Evolutionary conservation across 2,888 invertebrate species (phyloP).

Genomic region (Ceramica pisi): DNA sequence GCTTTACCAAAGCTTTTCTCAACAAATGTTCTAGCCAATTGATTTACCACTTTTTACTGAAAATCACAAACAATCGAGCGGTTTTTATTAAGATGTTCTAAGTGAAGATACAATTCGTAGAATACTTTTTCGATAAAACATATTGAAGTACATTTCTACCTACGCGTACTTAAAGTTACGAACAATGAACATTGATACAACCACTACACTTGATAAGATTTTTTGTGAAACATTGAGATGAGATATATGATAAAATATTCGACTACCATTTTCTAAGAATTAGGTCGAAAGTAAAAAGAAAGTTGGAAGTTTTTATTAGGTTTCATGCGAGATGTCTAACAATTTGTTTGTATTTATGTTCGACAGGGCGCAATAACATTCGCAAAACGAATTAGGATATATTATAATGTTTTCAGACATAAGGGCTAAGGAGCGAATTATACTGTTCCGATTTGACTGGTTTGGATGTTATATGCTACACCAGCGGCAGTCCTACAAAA

Average conservation of each 20-base stretch:
- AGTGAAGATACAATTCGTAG: background rate
- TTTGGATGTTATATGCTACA: background rate
- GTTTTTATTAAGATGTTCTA: background rate
- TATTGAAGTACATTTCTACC: background rate
- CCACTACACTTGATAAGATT: conserved; percentile 3
- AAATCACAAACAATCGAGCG: background rate
- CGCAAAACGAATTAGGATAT: background rate
- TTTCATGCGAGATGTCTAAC: conserved; percentile 1
- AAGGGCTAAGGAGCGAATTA: too few species aligned
- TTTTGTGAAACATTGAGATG: background rate
- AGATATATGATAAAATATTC: background rate
- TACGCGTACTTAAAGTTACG: background rate
- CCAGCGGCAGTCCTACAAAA: background rate
- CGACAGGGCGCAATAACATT: too few species aligned
- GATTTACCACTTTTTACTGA: background rate
- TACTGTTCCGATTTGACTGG: background rate
- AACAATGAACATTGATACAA: conserved; percentile 17
- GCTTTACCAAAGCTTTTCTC: conserved; percentile 4
- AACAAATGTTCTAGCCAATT: conserved; percentile 4
- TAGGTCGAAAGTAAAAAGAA: background rate
- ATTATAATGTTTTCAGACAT: background rate
- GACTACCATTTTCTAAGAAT: background rate
- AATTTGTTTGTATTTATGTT: conserved; percentile 1
- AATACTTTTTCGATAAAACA: background rate
- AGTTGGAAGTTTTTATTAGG: background rate